These are phyloP conservation scores for Eristalinus sepulchralis DNA, from an alignment of 2,888 invertebrate species.

Conservation along the genomic window DNA sequence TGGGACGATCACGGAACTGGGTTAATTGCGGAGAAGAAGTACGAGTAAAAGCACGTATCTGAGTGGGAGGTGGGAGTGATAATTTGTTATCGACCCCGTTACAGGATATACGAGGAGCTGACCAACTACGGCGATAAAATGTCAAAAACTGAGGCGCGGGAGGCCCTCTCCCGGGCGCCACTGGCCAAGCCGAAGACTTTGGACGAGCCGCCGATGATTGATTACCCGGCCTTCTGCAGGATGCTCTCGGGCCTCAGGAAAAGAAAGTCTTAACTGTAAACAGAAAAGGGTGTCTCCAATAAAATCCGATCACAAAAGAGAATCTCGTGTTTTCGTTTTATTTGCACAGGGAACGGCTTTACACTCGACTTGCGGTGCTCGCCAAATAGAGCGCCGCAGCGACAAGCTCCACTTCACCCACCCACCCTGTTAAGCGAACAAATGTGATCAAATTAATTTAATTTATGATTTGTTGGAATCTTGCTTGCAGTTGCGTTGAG, in stretches of 20 bases:
- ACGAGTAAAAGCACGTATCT: slow-evolving; percentile 67
- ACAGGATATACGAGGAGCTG: slow-evolving; percentile 85
- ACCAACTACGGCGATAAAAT: slow-evolving; percentile 86
- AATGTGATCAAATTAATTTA: slow-evolving; percentile 50
- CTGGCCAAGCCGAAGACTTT: slow-evolving; percentile 82
- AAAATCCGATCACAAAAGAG: slow-evolving; percentile 17
- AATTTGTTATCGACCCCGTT: slow-evolving; percentile 7
- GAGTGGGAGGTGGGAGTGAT: slow-evolving; percentile 32
- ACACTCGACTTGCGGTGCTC: neutral
- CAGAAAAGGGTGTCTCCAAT: neutral
- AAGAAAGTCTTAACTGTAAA: slow-evolving; percentile 73
- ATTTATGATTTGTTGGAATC: slow-evolving; percentile 49
- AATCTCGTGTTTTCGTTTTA: neutral
- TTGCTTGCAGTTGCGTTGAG: slow-evolving; percentile 78
- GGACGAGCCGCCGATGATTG: slow-evolving; percentile 83
- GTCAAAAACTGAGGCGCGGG: slow-evolving; percentile 84
- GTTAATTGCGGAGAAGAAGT: slow-evolving; percentile 85
- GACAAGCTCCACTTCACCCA: slow-evolving; percentile 33
- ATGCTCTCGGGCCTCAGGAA: slow-evolving; percentile 84
- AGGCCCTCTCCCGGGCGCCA: slow-evolving; percentile 85
- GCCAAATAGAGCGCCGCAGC: neutral
- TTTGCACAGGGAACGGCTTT: neutral
- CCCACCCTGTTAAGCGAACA: neutral
- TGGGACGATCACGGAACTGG: slow-evolving; percentile 85
- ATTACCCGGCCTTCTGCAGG: slow-evolving; percentile 85